phyloP scores from a whole-genome alignment of 1,140 invertebrate genomes.

The Drosophila teissieri region DNA sequence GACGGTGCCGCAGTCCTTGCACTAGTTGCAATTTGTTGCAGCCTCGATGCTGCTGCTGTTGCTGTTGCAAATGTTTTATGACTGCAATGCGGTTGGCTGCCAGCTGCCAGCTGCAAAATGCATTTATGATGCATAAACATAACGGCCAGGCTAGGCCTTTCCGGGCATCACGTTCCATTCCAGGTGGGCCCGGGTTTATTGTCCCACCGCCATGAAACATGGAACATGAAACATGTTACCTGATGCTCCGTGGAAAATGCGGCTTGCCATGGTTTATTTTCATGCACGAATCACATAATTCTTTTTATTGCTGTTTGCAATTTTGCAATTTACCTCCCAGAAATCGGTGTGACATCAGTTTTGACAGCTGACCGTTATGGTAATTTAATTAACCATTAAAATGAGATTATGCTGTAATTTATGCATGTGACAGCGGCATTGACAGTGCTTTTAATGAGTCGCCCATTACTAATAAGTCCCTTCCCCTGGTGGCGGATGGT shows the following conservation, averaged over 20 bases:
- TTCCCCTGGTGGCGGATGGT: not conserved
- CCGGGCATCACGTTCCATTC: slow-evolving; percentile 24
- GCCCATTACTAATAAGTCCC: slow-evolving; percentile 49
- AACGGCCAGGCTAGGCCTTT: slow-evolving; percentile 52
- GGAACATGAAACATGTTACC: slow-evolving; percentile 11
- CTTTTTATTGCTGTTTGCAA: slow-evolving; percentile 59
- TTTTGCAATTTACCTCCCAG: slow-evolving; percentile 27
- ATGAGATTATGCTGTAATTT: slow-evolving; percentile 73
- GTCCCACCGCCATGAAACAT: slow-evolving; percentile 38
- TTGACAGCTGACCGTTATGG: slow-evolving; percentile 54
- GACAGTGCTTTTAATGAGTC: slow-evolving; percentile 59
- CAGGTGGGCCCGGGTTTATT: slow-evolving; percentile 65
- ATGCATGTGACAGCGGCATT: slow-evolving; percentile 59
- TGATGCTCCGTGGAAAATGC: no score
- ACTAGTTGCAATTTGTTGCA: slow-evolving; percentile 72
- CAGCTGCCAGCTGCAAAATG: slow-evolving; percentile 53
- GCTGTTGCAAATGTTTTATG: slow-evolving; percentile 72
- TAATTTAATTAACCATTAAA: slow-evolving; percentile 81
- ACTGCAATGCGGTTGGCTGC: slow-evolving; percentile 56
- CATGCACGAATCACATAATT: slow-evolving; percentile 57
- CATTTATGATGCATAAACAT: slow-evolving; percentile 82
- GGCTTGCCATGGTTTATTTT: slow-evolving; percentile 46
- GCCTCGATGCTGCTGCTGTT: slow-evolving; percentile 40
- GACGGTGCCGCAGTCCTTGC: slow-evolving; percentile 41
- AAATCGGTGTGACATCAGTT: slow-evolving; percentile 20